Base-by-base conservation (phyloP, 2,113 vertebrate species). In the Heterocephalus glaber region DNA sequence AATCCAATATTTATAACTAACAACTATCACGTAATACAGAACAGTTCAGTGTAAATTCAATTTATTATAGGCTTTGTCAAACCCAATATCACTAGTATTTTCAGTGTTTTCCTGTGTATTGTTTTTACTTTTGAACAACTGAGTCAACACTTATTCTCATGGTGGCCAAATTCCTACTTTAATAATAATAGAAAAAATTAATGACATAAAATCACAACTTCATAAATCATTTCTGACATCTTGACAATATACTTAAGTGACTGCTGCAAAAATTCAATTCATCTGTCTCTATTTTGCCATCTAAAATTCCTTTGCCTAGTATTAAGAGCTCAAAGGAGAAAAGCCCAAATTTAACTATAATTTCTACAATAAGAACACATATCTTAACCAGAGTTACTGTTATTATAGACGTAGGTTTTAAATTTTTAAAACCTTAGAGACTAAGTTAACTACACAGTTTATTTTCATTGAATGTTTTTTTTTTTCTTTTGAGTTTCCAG, bases 271-370 rank as follows among this genome's bases (percentile, higher is more conserved):
- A 89, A 44, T 86, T 35, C 19, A 90, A 41, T 66, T 24, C 3
- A 0, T 63, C 33, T 26, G 2, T 77, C 26, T 96, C 16, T 94
- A 85, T 96, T 97, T 94, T 95, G 70, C 83, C 54, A 92, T 80
- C 24, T 89, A 91, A 95, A 92, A 94, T 84, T 86, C 70, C 0
- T 96, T 97, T 97, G 92, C 54, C 52, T 56, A 89, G 38, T 83
- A 20, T 1, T 86, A 58, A 94, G 26, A 93, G 90, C 16, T 14
- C 72, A 12, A n/a, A 28, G 35, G 76, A 56, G 35, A 30, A n/a
- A 82, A 76, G 38, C 9, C 19, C 33, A 85, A 35, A 17, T 28
- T 94, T 70, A 54, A 44, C 5, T 92, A 24, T 19, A 38, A 91
- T 82, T 97, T 33, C 33, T 86, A 96, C 1, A 77, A 82, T 80